phyloP scores from a whole-genome alignment of 2,113 vertebrate genomes.

The Platichthys flesus region DNA sequence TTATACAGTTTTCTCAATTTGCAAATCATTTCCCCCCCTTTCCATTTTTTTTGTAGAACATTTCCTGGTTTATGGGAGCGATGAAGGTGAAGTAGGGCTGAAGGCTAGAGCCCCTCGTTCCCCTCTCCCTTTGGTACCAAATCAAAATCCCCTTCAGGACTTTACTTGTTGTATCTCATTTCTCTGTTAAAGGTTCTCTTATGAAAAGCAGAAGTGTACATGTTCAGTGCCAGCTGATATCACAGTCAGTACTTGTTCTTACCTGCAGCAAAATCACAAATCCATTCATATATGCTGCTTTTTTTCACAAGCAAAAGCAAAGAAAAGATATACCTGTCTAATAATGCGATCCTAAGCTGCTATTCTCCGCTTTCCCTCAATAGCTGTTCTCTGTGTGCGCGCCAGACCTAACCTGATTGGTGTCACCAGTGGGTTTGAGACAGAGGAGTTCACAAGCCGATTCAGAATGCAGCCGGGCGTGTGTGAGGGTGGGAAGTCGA shows the following conservation, averaged over 20 bases:
- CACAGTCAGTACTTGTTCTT: conserved; percentile 45
- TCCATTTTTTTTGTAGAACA: conserved; percentile 33
- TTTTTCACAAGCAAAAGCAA: conserved; percentile 1
- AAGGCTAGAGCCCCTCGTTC: conserved; percentile 26
- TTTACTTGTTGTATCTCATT: conserved; percentile 15
- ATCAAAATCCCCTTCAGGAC: conserved; percentile 43
- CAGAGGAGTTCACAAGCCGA: neutral
- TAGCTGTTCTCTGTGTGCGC: conserved; percentile 17
- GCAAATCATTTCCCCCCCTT: conserved; percentile 39
- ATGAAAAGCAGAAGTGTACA: neutral
- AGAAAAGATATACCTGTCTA: conserved; percentile 7
- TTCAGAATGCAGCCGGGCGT: neutral
- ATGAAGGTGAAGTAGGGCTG: conserved; percentile 57
- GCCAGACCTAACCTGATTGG: conserved; percentile 9
- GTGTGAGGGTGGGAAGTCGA: too few species aligned
- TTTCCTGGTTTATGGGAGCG: conserved; percentile 55
- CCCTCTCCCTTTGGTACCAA: neutral
- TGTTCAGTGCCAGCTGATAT: conserved; percentile 26
- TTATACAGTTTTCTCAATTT: conserved; percentile 48
- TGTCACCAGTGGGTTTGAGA: neutral
- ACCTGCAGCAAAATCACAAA: conserved; percentile 44
- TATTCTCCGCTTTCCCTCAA: conserved; percentile 42
- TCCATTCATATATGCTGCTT: conserved; percentile 5
- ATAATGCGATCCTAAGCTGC: conserved; percentile 20
- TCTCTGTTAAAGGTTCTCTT: neutral